Evolutionary conservation across 2,113 vertebrate species (phyloP).

Genomic region (Rhinolophus sinicus): DNA sequence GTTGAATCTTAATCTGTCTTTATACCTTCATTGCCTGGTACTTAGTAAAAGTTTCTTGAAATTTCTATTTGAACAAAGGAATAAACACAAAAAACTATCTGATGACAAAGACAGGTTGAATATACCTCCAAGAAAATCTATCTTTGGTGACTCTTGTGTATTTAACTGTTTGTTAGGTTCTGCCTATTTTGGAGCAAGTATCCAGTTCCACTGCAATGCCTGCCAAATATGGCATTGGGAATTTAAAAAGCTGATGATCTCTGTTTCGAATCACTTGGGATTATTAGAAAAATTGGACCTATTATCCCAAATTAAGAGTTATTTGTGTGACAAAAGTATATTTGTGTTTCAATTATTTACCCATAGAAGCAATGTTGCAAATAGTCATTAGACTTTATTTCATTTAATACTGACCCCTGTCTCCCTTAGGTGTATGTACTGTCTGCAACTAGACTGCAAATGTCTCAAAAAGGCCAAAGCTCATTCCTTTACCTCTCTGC

Average conservation of each 20-base stretch:
- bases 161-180: neutral
- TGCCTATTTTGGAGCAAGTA: neutral
- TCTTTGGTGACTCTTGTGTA: neutral
- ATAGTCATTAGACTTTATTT: neutral
- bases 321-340: conserved; percentile 18
- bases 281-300: neutral
- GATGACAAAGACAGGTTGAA: neutral
- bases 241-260: conserved; percentile 31
- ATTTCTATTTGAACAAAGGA: neutral
- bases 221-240: neutral
- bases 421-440: neutral
- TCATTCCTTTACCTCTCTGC: neutral
- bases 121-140: neutral
- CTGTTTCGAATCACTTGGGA: neutral
- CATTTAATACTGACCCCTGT: neutral
- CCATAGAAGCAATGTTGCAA: neutral
- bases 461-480: neutral
- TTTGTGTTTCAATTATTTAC: neutral
- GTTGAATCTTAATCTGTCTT: neutral
- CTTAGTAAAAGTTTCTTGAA: neutral
- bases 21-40: neutral
- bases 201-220: neutral
- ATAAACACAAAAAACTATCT: neutral
- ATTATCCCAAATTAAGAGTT: neutral
- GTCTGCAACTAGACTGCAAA: neutral